Evolutionary conservation across 37 sponge, comb jelly and placozoan species (phyloP), one percentile per base, ranked within the genome.

Genomic region (Tethya wilhelma): DNA sequence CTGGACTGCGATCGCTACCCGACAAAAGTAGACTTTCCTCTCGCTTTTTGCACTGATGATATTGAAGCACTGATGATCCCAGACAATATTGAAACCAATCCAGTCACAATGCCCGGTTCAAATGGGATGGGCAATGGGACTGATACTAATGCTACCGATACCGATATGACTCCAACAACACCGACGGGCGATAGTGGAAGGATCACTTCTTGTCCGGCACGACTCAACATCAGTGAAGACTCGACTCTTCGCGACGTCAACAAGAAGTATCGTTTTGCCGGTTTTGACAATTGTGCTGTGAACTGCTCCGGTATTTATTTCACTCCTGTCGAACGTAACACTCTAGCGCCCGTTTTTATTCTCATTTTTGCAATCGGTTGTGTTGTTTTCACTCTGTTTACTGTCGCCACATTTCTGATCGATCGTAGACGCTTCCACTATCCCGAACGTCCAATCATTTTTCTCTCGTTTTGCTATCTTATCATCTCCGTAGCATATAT

Each of bases 391-490:
- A 91, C 97, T 6, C 70, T 89, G 3, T 93, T 97, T 37, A 89
- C 90, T 12, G 91, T 93, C 1, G 87, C 88, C 28, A 97, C 97
- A 2, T 93, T 89, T 64, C 66, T 91, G 55, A 90, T 97, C 53
- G 94, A 97, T 46, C 89, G 92, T 23, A 58, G 74, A 11, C 74
- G 97, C 9, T 97, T 90, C 79, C 89, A 88, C 70, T 97, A 97
- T 57, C 97, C 97, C 0, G 97, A 97, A 66, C 49, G 94, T n/a
- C 95, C 97, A 4, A 93, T 97, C 75, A 77, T 97, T 6, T 97
- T 84, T 60, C 67, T 93, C 28, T 83, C 92, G 19, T 43, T 82
- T 36, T 93, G 92, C 71, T 97, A 97, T 74, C 79, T 90, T 26
- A 49, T 91, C 80, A 80, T 93, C 29, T 88, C 91, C 34, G 30